Percentiles rank a stretch among this genome's conserved stretches.
These are phyloP conservation scores for Staurois parvus DNA, from an alignment of 2,797 vertebrate genomes.

Conservation along the genomic window DNA sequence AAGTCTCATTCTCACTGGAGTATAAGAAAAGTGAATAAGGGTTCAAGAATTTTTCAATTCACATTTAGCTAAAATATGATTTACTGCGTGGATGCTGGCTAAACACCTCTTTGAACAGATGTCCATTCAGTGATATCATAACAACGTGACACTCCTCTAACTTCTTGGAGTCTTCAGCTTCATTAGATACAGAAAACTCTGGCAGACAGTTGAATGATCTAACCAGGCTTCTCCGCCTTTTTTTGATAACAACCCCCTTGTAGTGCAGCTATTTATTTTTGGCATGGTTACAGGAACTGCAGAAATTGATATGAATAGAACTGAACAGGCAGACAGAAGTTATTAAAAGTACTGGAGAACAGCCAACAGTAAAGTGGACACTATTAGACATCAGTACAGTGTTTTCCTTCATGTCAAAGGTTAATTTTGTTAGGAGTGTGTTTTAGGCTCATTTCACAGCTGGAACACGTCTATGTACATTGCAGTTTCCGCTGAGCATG, in stretches of 20 bases:
- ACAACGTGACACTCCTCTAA: background rate
- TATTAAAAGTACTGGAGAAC: slow-evolving; percentile 7
- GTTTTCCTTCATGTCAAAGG: background rate
- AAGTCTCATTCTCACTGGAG: no score
- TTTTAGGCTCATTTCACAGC: background rate
- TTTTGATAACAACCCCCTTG: background rate
- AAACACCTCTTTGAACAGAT: background rate
- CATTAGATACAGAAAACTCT: background rate
- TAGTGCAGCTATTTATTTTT: slow-evolving; percentile 15
- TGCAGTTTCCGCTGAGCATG: no score
- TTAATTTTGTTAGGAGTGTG: background rate
- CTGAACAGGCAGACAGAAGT: background rate
- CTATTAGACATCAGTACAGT: background rate
- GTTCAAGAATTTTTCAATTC: no score
- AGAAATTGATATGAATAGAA: slow-evolving; percentile 30
- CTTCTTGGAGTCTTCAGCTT: background rate
- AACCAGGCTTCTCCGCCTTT: background rate
- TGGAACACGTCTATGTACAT: no score
- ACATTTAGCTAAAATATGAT: no score
- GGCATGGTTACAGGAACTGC: slow-evolving; percentile 8
- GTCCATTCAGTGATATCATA: slow-evolving; percentile 2
- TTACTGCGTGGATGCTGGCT: no score
- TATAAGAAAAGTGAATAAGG: no score
- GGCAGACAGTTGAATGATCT: background rate
- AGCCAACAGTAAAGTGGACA: slow-evolving; percentile 27